A percentile compares a stretch with the other conserved stretches of the same genome.
These are phyloP conservation scores for Micromesistius poutassou DNA, from an alignment of 2,797 vertebrate genomes.

Conservation along the genomic window DNA sequence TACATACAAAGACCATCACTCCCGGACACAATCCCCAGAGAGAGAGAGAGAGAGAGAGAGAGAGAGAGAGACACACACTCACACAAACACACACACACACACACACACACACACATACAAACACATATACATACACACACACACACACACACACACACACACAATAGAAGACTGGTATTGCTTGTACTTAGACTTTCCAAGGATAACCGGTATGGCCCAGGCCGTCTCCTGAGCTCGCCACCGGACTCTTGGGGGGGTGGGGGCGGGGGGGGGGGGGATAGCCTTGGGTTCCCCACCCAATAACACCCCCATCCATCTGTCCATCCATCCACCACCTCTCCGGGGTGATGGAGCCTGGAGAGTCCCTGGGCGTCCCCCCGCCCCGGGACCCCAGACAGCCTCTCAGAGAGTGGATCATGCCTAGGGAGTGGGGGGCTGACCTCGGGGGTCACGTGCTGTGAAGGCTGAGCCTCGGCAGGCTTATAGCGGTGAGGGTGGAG, in stretches of 20 bases:
- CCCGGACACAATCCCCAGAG: no score
- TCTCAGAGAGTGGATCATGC: conserved; percentile 58
- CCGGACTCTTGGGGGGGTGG: conserved; percentile 33
- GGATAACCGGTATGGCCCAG: conserved; percentile 29
- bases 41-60: no score
- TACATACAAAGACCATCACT: no score
- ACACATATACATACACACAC: conserved; percentile 5
- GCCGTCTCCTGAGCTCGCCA: conserved; percentile 7
- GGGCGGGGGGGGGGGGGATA: conserved; percentile 45
- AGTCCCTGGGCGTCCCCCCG: conserved; percentile 43
- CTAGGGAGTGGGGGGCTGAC: conserved; percentile 20
- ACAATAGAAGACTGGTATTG: no score
- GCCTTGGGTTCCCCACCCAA: conserved; percentile 59
- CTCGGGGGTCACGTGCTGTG: conserved; percentile 29
- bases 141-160: neutral
- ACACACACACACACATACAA: conserved; percentile 5
- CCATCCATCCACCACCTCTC: conserved; percentile 19
- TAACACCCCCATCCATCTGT: conserved; percentile 16
- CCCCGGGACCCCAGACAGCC: conserved; percentile 36
- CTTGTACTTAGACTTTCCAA: conserved; percentile 40
- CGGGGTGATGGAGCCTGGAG: conserved; percentile 39
- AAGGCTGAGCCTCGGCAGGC: conserved; percentile 35
- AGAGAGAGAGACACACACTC: no score
- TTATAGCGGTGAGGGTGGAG: conserved; percentile 11
- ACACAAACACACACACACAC: neutral